Conservation (phyloP, 2,797 vertebrate species). For the Spinus pinus region DNA sequence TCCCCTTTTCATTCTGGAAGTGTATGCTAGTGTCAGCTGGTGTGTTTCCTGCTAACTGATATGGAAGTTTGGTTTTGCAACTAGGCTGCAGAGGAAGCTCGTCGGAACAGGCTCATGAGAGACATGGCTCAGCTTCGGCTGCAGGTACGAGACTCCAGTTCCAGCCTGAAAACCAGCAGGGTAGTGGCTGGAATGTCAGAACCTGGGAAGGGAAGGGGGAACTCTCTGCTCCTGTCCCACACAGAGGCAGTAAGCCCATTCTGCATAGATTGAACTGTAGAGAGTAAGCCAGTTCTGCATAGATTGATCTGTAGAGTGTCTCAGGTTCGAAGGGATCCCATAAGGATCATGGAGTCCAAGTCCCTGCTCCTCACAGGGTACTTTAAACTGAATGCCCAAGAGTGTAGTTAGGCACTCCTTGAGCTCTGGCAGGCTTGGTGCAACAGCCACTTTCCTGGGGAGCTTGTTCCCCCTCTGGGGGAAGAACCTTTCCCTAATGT, state of each 20-base stretch:
- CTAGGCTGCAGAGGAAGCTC: slow-evolving; percentile 95
- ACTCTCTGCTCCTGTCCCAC: not conserved
- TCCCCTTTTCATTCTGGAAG: not conserved
- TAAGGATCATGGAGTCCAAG: not conserved
- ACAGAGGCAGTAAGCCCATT: not conserved
- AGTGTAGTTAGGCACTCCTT: not conserved
- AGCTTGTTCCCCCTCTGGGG: not conserved
- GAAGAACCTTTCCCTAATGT: not conserved
- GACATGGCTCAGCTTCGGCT: slow-evolving; percentile 98
- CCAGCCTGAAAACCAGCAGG: not conserved
- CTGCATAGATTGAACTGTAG: not conserved
- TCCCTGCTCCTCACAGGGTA: not conserved
- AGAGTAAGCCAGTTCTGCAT: not conserved
- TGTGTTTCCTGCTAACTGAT: not conserved
- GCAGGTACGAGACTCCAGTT: slow-evolving; percentile 77
- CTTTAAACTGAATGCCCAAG: not conserved
- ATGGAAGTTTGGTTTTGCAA: not conserved
- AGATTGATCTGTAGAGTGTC: not conserved
- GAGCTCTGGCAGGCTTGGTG: not conserved
- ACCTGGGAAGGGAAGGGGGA: not conserved
- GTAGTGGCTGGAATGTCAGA: not conserved
- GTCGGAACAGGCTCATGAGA: slow-evolving; percentile 93
- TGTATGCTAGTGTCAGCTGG: accelerated
- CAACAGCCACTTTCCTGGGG: not conserved
- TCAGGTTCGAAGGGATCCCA: not conserved